Evolutionary conservation across 1,140 invertebrate species (phyloP), one percentile per base, ranked within the genome.

Genomic region (Doryteuthis pealeii): DNA sequence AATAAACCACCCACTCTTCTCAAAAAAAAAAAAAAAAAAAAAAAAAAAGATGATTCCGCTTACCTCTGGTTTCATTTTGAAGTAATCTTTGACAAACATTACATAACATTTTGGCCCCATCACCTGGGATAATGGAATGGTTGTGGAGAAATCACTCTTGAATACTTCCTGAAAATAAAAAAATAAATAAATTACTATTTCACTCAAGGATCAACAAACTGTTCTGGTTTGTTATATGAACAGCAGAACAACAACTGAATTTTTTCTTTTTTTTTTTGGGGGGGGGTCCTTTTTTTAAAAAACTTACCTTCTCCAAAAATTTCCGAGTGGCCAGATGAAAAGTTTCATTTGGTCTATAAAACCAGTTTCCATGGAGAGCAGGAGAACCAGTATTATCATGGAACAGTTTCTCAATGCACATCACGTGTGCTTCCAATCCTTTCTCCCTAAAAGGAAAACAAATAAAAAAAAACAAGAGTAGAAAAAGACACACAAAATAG

Each of bases 61-160:
- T 82, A 89, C 88, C 85, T 95, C 93, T 0, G 96, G 96, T 78
- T 91, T 91, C 83, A 92, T 92, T 81, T 95, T 94, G 83, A 98
- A 95, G 88, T 98, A 99, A 84, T 99, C 96, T 72, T 96, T 96
- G 1, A 98, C 94, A 84, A 93, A 95, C 90, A 99, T 92, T 22
- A 99, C 95, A 86, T 93, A 95, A 86, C 97, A 99, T 77, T 93
- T 92, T 62, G 54, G 54, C 4, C 96, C 96, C n/a, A 93, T 89
- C 30, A 99, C 92, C 84, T 96, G 94, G 76, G 93, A 93, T 78
- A 99, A 89, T 0, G 94, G 93, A 26, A 96, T 91, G 5, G 93
- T 93, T 78, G 94, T 91, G 81, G 94, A 92, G 75, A 93, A 91
- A 79, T 97, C 95, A 76, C 95, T 98, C 88, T 97, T 96, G 85